Base-by-base conservation (phyloP, 2,797 vertebrate species). In the Onychomys arenicola region DNA sequence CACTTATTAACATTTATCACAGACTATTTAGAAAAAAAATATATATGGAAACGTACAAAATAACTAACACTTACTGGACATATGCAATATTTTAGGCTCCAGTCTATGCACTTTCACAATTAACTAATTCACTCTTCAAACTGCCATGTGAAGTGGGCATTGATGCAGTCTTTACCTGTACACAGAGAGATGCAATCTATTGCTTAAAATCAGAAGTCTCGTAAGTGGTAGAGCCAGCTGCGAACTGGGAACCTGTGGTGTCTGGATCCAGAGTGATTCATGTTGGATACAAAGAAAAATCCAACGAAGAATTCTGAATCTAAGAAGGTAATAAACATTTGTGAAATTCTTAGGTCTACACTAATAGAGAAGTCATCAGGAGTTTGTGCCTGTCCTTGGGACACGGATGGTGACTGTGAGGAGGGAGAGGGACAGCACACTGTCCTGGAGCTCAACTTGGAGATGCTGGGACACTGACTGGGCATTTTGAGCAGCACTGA, bases 1-100 rank as follows among this genome's bases (percentile, higher is more conserved):
- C 0, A 73, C 34, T 89, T 73, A 21, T 32, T 81, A 75, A 4
- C 82, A 7, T 59, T 77, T 37, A 87, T 67, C 86, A 40, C 4
- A 93, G 52, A 90, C 78, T 49, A 89, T 88, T 92, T 92, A 52
- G n/a, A 81, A n/a, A n/a, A n/a, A n/a, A 90, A 27, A 85, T 34
- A 71, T 27, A 89, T 91, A 34, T 23, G n/a, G 80, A 73, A 93
- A 88, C 34, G 27, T 7, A 82, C 6, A 92, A 91, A 88, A 94
- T 12, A 55, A 67, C 7, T 21, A 65, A 46, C 16, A 76, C 77
- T 69, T 95, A 73, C 78, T 49, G 37, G 88, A 1, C 55, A 75
- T 14, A 82, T 85, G 63, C 3, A 88, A n/a, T 25, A 85, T 61
- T 95, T 88, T 32, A 91, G 87, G 23, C 17, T 76, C 37, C 59